Percentiles rank a stretch among this genome's conserved stretches.
Evolutionary conservation across 1,140 invertebrate species (phyloP).

Genomic region (Neotoxoptera formosana): DNA sequence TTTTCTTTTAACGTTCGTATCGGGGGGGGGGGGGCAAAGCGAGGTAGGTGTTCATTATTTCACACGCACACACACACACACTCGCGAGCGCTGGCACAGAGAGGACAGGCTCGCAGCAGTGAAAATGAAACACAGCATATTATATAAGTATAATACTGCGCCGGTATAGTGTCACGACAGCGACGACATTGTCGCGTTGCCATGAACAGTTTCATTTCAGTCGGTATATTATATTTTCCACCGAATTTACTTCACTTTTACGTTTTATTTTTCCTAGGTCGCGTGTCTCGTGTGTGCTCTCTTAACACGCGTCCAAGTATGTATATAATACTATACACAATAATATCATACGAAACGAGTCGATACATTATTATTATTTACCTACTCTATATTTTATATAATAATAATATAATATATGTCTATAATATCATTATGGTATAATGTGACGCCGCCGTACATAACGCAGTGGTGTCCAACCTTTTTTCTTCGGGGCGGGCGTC

Average conservation of each 20-base stretch:
- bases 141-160: neutral
- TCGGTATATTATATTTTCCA: neutral
- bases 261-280: neutral
- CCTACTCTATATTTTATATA: too few relatives aligned
- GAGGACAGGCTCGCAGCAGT: neutral
- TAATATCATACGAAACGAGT: neutral
- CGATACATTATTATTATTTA: neutral
- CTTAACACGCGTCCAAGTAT: too few relatives aligned
- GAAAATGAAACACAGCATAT: neutral
- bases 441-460: neutral
- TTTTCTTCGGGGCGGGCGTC: too few relatives aligned
- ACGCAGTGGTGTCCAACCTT: too few relatives aligned
- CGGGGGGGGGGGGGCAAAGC: neutral
- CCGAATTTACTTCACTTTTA: neutral
- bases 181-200: neutral
- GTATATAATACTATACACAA: neutral
- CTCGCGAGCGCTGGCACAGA: too few relatives aligned
- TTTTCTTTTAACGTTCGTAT: slow-evolving; percentile 17
- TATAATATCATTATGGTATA: neutral
- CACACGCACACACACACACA: too few relatives aligned
- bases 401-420: too few relatives aligned
- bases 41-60: neutral
- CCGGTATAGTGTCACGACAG: neutral
- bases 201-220: neutral
- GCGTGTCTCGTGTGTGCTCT: too few relatives aligned